Conservation (phyloP, 1,140 invertebrate species). For the Atta cephalotes region DNA sequence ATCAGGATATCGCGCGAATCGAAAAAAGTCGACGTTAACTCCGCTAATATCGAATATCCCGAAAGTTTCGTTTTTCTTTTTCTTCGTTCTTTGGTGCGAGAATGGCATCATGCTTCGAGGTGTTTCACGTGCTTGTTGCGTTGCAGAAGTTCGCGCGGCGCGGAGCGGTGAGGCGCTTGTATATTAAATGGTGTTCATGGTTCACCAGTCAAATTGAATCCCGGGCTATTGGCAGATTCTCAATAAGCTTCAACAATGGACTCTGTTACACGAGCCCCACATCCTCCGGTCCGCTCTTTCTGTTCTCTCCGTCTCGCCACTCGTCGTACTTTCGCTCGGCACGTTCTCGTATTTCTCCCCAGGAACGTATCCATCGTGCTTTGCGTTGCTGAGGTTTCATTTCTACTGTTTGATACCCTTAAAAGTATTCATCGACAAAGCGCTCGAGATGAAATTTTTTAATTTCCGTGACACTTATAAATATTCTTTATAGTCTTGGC, state of each 20-base stretch:
- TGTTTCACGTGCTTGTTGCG: constrained; percentile 53
- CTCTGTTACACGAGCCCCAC: constrained; percentile 68
- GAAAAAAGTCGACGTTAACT: constrained; percentile 13
- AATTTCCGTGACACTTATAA: constrained; percentile 10
- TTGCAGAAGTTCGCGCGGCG: constrained; percentile 46
- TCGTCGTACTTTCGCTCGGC: constrained; percentile 41
- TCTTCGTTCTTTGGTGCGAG: background rate
- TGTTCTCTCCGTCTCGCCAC: constrained; percentile 15
- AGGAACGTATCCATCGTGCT: constrained; percentile 34
- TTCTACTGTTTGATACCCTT: constrained; percentile 33
- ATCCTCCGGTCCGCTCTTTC: constrained; percentile 55
- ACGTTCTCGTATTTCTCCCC: constrained; percentile 47
- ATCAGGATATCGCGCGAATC: background rate
- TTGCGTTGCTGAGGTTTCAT: constrained; percentile 37
- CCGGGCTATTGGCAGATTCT: constrained; percentile 77
- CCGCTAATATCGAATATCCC: constrained; percentile 48
- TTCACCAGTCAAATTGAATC: constrained; percentile 78
- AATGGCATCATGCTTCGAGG: constrained; percentile 21
- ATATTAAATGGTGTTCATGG: constrained; percentile 75
- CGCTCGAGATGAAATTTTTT: background rate
- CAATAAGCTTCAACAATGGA: constrained; percentile 78
- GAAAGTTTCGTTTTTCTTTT: background rate
- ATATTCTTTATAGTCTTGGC: background rate
- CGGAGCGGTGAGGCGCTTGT: constrained; percentile 34
- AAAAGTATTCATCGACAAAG: constrained; percentile 9